A percentile compares a stretch with the other conserved stretches of the same genome.
These are phyloP conservation scores for Bostrychus sinensis DNA, from an alignment of 2,113 vertebrate species.

Conservation along the genomic window DNA sequence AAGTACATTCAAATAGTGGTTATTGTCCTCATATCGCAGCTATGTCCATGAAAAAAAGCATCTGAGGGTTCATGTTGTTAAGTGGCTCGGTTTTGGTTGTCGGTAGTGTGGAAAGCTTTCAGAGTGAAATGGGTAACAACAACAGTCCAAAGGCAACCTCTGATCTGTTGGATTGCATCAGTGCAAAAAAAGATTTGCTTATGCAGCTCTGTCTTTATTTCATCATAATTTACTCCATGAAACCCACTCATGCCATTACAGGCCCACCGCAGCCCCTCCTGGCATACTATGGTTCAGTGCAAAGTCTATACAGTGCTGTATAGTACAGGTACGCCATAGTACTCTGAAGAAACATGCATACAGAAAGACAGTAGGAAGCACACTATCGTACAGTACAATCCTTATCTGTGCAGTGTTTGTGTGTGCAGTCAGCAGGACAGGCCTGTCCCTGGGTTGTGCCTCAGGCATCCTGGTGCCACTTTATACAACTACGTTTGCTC, in stretches of 20 bases:
- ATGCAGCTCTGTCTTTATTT: conserved; percentile 53
- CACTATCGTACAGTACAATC: conserved; percentile 77
- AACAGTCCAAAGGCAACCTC: conserved; percentile 68
- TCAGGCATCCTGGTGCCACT: conserved; percentile 38
- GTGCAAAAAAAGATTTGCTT: conserved; percentile 69
- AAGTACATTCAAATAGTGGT: conserved; percentile 70
- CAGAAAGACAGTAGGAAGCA: conserved; percentile 78
- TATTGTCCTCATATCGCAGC: conserved; percentile 37
- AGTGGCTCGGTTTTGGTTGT: conserved; percentile 68
- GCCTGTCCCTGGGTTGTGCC: conserved; percentile 56
- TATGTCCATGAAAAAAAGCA: conserved; percentile 48
- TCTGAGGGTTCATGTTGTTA: conserved; percentile 63
- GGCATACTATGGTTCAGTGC: conserved; percentile 78
- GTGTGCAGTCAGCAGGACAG: conserved; percentile 57
- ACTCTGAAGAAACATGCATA: conserved; percentile 79
- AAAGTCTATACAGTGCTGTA: conserved; percentile 79
- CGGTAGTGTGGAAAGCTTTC: conserved; percentile 54
- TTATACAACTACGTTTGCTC: conserved; percentile 28
- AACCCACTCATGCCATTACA: conserved; percentile 17
- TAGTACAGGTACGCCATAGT: conserved; percentile 76
- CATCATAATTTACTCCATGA: conserved; percentile 13
- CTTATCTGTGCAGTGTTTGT: conserved; percentile 72
- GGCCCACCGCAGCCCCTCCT: conserved; percentile 46
- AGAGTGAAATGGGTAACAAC: conserved; percentile 44
- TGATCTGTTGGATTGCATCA: conserved; percentile 72